Conservation (phyloP, 2,113 vertebrate genomes). For the Salvelinus fontinalis region DNA sequence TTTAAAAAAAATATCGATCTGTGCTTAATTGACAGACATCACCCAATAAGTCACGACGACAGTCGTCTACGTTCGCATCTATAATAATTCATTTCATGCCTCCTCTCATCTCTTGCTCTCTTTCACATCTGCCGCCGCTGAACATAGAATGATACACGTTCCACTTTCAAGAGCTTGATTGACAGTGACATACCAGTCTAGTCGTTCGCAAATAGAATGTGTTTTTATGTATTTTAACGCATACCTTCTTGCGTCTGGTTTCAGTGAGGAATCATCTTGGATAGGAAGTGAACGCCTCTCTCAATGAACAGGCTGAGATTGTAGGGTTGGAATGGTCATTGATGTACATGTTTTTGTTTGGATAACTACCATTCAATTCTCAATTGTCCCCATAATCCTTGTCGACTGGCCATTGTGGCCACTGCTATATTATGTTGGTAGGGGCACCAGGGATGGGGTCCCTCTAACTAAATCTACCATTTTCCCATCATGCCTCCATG, state of each 20-base stretch:
- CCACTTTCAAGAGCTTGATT: background rate
- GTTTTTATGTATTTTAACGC: background rate
- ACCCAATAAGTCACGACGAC: background rate
- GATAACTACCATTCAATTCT: conserved; percentile 43
- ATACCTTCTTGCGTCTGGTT: background rate
- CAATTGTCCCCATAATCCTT: conserved; percentile 45
- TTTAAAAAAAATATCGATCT: background rate
- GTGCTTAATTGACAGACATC: conserved; percentile 5
- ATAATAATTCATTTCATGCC: background rate
- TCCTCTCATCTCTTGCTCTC: no score
- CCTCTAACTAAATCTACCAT: conserved; percentile 7
- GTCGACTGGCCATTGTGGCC: conserved; percentile 41
- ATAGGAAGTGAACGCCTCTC: conserved; percentile 8
- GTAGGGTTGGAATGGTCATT: no score
- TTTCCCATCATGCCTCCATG: conserved; percentile 34
- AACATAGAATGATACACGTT: conserved; percentile 2
- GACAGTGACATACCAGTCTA: background rate
- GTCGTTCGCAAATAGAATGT: background rate
- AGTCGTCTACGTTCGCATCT: background rate
- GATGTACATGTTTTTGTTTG: conserved; percentile 41
- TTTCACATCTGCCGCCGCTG: conserved; percentile 13
- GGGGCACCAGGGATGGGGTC: conserved; percentile 34
- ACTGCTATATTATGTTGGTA: conserved; percentile 29
- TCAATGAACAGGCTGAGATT: conserved; percentile 4
- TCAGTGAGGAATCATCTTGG: conserved; percentile 4